Base-by-base conservation (phyloP, 2,113 vertebrate genomes). In the Planiliza haematocheilus region DNA sequence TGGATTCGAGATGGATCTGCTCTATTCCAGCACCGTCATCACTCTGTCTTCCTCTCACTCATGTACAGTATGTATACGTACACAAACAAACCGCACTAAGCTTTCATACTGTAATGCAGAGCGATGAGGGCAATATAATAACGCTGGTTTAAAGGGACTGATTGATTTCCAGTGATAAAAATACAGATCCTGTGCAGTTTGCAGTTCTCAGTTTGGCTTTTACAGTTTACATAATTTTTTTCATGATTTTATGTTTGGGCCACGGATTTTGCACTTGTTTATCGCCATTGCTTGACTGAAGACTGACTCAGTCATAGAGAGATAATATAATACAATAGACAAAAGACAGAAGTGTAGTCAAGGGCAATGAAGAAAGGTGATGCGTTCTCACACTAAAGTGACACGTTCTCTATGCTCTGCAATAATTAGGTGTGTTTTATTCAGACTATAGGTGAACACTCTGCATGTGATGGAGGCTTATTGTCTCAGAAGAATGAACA, bases 1-100 rank as follows among this genome's bases (percentile, higher is more conserved):
- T 76, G 50, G 74, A 63, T 73, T 77, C 70, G 81, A 87, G 83
- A 91, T 90, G 78, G 64, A 91, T 89, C 76, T 90, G 56, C 81
- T 82, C 87, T 81, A 89, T 83, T 89, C 60, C 56, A 76, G 77
- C 65, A 71, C 52, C 13, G 74, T 89, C 90, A 88, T 88, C 76
- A 77, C 41, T 78, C 56, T 77, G 46, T 49, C 39, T 71, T 57
- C 30, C 42, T 5, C 24, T 49, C 38, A 57, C 45, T 53, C 12
- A 36, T 70, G 43, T 38, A 30, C 24, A 30, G 10, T 24, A 53
- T 36, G 17, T 58, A 46, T 55, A 45, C n/a, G n/a, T 43, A 74
- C 62, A 58, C 57, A 60, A 1, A 21, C 42, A 72, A 45, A 45
- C 4, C 39, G 24, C 48, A n/a, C n/a, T n/a, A n/a, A n/a, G 24